Conservation (phyloP, 1,140 invertebrate genomes). For the Coelopa frigida region DNA sequence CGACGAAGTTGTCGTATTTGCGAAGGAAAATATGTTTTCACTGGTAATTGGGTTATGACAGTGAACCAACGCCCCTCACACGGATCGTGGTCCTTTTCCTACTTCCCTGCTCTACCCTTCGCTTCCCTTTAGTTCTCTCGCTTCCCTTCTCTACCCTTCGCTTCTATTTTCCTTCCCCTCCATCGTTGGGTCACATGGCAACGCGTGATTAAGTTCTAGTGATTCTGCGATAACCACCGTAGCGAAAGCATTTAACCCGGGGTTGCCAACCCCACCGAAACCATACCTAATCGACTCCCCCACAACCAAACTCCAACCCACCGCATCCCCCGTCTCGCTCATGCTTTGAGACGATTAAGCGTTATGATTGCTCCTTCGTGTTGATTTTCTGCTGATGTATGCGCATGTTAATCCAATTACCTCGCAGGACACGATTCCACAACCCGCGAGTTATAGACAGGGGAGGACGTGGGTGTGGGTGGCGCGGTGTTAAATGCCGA, state of each 20-base stretch:
- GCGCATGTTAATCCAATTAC: slow-evolving; percentile 44
- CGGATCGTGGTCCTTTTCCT: neutral
- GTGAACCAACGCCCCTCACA: slow-evolving; percentile 6
- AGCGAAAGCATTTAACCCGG: slow-evolving; percentile 13
- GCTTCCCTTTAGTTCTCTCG: neutral
- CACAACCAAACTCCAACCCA: too few relatives aligned
- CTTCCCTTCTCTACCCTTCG: too few relatives aligned
- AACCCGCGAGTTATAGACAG: slow-evolving; percentile 28
- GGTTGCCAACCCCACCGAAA: slow-evolving; percentile 1
- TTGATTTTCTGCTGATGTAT: slow-evolving; percentile 27
- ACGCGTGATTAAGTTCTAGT: slow-evolving; percentile 16
- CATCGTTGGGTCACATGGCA: slow-evolving; percentile 14
- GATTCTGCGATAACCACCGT: slow-evolving; percentile 11
- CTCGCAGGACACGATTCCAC: slow-evolving; percentile 39
- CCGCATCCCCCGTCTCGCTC: neutral
- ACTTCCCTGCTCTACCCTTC: neutral
- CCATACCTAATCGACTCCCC: too few relatives aligned
- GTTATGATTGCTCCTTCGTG: slow-evolving; percentile 3
- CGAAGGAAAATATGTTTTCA: neutral
- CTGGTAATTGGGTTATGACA: neutral
- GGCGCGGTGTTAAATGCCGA: slow-evolving; percentile 11
- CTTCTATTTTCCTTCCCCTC: too few relatives aligned
- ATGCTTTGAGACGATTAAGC: slow-evolving; percentile 3
- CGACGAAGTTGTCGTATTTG: too few relatives aligned
- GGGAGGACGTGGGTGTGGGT: neutral